A percentile compares a stretch with the other conserved stretches of the same genome.
Evolutionary conservation across 37 sponge, comb jelly and placozoan species (phyloP).

Genomic region (Eunapius fragilis): DNA sequence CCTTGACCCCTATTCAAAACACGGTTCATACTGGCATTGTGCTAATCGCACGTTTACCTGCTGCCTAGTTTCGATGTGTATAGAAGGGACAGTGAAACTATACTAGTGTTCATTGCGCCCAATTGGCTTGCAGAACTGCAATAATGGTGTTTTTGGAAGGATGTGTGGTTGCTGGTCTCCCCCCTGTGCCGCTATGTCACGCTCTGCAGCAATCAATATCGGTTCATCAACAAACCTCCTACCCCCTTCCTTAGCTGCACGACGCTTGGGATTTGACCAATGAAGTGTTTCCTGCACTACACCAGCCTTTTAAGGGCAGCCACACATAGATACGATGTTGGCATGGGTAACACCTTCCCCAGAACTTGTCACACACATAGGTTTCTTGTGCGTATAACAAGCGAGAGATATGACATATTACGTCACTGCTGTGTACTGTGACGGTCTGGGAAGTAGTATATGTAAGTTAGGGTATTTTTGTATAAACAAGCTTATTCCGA

Average conservation of each 20-base stretch:
- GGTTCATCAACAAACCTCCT: neutral
- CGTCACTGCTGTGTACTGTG: neutral
- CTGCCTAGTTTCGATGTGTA: neutral
- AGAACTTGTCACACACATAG: neutral
- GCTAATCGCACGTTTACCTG: neutral
- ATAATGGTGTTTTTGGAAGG: neutral
- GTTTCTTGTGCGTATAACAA: neutral
- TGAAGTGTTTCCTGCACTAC: neutral
- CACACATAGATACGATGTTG: neutral
- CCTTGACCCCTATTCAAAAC: neutral
- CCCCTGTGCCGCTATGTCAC: neutral
- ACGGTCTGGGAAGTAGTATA: neutral
- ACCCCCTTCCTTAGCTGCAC: neutral
- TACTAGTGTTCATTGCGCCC: neutral
- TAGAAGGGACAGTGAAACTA: neutral
- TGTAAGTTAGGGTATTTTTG: neutral
- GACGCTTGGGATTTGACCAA: too few species aligned
- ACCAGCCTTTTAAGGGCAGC: neutral
- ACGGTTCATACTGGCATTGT: neutral
- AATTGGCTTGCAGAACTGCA: neutral
- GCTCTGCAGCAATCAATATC: neutral
- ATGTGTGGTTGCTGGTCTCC: neutral
- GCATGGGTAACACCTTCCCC: neutral
- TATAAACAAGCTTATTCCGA: neutral
- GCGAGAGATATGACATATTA: neutral